Evolutionary conservation across 2,797 vertebrate genomes (phyloP).

Genomic region (Pelodytes ibericus): DNA sequence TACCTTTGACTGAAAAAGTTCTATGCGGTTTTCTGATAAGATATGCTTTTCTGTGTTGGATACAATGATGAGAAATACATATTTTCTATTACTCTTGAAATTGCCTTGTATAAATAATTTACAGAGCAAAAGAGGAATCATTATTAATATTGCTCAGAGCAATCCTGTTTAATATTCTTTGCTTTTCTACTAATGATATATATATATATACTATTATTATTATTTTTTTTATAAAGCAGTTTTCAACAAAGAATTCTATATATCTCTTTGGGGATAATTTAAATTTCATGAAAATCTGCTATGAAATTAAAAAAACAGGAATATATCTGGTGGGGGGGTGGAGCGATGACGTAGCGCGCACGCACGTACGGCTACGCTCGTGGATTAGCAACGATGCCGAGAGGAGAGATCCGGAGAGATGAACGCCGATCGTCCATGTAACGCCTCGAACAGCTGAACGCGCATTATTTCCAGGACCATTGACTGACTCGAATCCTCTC

Average conservation of each 20-base stretch:
- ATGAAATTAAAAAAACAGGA: too few relatives aligned
- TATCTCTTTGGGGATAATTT: background rate
- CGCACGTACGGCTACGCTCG: too few relatives aligned
- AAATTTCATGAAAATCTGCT: background rate
- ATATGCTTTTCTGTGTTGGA: background rate
- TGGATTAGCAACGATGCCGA: too few relatives aligned
- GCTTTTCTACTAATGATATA: background rate
- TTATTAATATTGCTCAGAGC: background rate
- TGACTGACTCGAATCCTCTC: too few relatives aligned
- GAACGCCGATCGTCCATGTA: too few relatives aligned
- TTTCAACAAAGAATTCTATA: background rate
- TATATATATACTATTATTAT: background rate
- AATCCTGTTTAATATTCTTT: slow-evolving; percentile 3
- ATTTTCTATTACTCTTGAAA: background rate
- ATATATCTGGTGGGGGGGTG: too few relatives aligned
- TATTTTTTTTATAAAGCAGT: background rate
- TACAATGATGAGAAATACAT: background rate
- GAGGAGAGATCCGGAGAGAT: too few relatives aligned
- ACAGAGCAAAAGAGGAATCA: background rate
- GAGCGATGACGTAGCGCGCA: too few relatives aligned
- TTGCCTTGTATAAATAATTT: slow-evolving; percentile 4
- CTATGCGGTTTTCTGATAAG: background rate
- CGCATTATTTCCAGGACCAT: too few relatives aligned
- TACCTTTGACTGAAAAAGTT: background rate
- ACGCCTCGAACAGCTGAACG: too few relatives aligned